Percentiles rank a stretch among this genome's conserved stretches.
Evolutionary conservation across 2,888 invertebrate genomes (phyloP).

Genomic region (Lithophane ornitopus): DNA sequence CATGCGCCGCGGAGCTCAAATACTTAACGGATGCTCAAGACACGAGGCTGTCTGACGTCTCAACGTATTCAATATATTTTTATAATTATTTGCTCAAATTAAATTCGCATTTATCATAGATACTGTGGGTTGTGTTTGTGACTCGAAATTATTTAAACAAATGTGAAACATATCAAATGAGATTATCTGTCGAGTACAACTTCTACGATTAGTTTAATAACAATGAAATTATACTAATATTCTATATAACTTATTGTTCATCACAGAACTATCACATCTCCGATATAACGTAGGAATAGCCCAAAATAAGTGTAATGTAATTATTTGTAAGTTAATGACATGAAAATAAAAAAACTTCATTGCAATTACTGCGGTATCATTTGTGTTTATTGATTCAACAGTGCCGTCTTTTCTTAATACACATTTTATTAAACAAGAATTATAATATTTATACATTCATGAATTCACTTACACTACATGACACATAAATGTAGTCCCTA

Average conservation of each 20-base stretch:
- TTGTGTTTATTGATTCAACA: not conserved
- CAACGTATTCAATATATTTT: not conserved
- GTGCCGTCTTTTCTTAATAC: not conserved
- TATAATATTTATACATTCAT: not conserved
- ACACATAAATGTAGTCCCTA: not conserved
- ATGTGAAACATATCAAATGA: conserved; percentile 51
- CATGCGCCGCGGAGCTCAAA: conserved; percentile 31
- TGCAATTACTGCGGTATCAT: conserved; percentile 26
- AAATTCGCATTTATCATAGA: conserved; percentile 11
- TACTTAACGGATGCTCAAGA: conserved; percentile 20
- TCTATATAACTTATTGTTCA: conserved; percentile 23
- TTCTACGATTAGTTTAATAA: conserved; percentile 37
- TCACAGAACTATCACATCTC: conserved; percentile 37
- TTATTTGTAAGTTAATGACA: conserved; percentile 42
- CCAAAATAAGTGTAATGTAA: conserved; percentile 33
- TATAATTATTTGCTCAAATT: conserved; percentile 55
- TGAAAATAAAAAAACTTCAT: conserved; percentile 46
- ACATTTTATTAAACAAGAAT: not conserved
- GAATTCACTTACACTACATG: not conserved
- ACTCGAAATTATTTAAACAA: conserved; percentile 28
- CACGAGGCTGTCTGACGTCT: not conserved
- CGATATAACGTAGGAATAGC: conserved; percentile 24
- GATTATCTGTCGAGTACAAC: conserved; percentile 55
- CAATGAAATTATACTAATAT: conserved; percentile 18
- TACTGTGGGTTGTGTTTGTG: conserved; percentile 18